Base-by-base conservation (phyloP, 2,113 vertebrate species). In the Opisthocomus hoazin region DNA sequence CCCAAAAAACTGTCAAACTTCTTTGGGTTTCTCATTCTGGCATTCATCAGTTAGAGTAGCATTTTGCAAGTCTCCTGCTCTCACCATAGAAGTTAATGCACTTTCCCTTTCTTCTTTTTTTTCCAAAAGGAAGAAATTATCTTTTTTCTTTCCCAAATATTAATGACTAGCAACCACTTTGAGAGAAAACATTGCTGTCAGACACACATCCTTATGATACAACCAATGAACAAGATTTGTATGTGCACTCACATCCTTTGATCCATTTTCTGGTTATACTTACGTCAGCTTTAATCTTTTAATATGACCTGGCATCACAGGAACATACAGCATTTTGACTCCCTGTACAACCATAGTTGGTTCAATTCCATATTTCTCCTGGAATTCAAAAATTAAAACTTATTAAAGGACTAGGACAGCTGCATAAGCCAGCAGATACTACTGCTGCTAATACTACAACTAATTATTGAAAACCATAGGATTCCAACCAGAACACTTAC, bases 271-370 rank as follows among this genome's bases (percentile, higher is more conserved):
- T 37, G 60, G 75, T 74, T 68, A 90, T 95, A 98, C 99, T 99
- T 98, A 99, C 99, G 99, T 99, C 92, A 99, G 96, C 85, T 99
- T 99, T 60, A 99, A 97, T 96, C 99, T 98, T 98, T 99, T 99
- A 70, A 98, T 98, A 66, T 99, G 99, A 84, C 99, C 99, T 11
- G 99, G 99, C 99, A 99, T 99, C 94, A 99, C 98, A 82, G 99
- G 99, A 90, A 99, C 99, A 93, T 99, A 99, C 6, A 99, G 98
- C 99, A 99, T 99, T 98, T 99, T 99, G 80, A 99, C 99, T 81
- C 99, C 99, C 43, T 99, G 99, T 23, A 99, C 99, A 26, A 99
- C 99, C 99, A 99, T 99, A 6, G 98, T 99, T 69, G 99, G 99
- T 95, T 99, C 99, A 94, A 99, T 99, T 81, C 99, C 99, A 1